Base-by-base conservation (phyloP, 1,140 invertebrate genomes). In the Sitodiplosis mosellana region DNA sequence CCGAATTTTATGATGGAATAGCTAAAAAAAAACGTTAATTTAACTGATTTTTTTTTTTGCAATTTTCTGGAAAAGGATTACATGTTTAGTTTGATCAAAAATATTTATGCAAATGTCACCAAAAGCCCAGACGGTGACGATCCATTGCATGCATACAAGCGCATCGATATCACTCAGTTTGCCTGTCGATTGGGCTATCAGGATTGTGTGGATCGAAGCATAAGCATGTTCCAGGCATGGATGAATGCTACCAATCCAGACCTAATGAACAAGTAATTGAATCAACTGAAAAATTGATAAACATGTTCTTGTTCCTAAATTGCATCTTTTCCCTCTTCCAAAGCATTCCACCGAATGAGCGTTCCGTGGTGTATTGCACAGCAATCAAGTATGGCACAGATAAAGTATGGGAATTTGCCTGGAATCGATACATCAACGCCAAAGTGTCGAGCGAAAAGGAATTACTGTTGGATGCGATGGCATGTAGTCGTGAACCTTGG, bases 361-460 rank as follows among this genome's bases (percentile, higher is more conserved):
- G 86, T 40, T 71, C 71, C 15, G 74, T 83, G 0, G 80, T 91
- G 5, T 91, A 89, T 59, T 93, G 88, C 55, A 80, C 80, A 1
- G 87, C 85, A 0, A 79, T 95, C 5, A 69, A 77, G 47, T 72
- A 78, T 12, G 89, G 89, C 2, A 78, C 79, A 0, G 76, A 81
- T 48, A 65, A 72, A 4, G 87, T 90, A 57, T 94, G 87, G 88
- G 70, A 87, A 22, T 90, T 90, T 59, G 76, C 80, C 0, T 87
- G 85, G 74, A 67, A 81, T 36, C 68, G 80, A 15, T 93, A 86
- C 56, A 54, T 73, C 12, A 73, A 72, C 4, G 74, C 81, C 0
- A 79, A 79, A 50, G 78, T 86, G 1, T 81, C 77, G 0, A 76
- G 79, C 0, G 87, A 91, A 57, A 78, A 84, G 55, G 78, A 81